Evolutionary conservation across 2,113 vertebrate genomes (phyloP), one percentile per base, ranked within the genome.

Genomic region (Gulo gulo): DNA sequence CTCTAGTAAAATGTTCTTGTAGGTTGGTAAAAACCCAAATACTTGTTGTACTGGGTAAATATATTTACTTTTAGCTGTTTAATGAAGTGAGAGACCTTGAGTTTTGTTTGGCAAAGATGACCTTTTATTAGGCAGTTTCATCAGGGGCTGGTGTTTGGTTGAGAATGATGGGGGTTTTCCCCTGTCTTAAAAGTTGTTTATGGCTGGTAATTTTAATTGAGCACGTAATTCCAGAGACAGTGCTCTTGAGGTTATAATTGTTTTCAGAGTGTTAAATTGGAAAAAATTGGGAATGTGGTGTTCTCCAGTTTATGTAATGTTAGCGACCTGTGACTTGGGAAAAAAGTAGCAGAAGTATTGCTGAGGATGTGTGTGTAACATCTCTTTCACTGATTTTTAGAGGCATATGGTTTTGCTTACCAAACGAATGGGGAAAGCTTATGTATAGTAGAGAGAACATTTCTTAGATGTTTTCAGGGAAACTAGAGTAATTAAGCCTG

Each of bases 21-120:
- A 63, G 47, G 34, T 94, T 97, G 92, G 97, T 87, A 88, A 97
- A 97, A 97, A 91, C 81, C 63, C 97, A 94, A 55, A 86, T 98
- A 80, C 94, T 98, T 92, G 2, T 96, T 98, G 93, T 97, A 81
- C 95, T 88, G 88, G 15, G 97, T 96, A 98, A 97, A 98, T 96
- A 97, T 84, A 24, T 96, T 96, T 98, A 85, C 85, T 88, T 96
- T 96, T 50, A 76, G 82, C 81, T 98, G 81, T 98, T 98, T 94
- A 98, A 94, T 98, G 97, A 98, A 97, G 82, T 94, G 18, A 93
- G 81, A 86, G 97, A 89, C 97, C 96, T 98, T 98, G 97, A 97
- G 74, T 82, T 97, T 95, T 98, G 88, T 98, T 98, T 98, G 98
- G 69, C 47, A 92, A 89, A 97, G 97, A 63, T 97, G 95, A 98